A percentile compares a stretch with the other conserved stretches of the same genome.
phyloP scores from a whole-genome alignment of 1,140 invertebrate species.

The Sweltsa coloradensis region DNA sequence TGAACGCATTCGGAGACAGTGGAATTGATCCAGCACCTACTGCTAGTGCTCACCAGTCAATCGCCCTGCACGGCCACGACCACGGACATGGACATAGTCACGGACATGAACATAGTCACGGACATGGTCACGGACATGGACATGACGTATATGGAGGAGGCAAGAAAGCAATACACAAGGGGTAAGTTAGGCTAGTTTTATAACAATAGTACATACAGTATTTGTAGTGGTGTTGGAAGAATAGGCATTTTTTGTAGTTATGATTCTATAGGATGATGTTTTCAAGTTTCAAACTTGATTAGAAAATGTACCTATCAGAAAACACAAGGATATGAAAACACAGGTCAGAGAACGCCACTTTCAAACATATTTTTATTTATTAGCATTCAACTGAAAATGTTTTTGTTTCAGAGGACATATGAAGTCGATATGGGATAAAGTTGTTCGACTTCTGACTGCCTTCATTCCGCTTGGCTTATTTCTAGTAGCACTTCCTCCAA shows the following conservation, averaged over 20 bases:
- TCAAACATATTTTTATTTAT: not conserved
- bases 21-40: not conserved
- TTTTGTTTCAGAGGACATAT: too few species aligned
- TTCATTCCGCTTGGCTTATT: conserved; percentile 40
- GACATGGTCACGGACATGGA: not conserved
- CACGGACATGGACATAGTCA: too few species aligned
- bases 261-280: not conserved
- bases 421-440: conserved; percentile 29
- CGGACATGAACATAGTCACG: not conserved
- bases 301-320: not conserved
- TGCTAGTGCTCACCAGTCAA: too few species aligned
- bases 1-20: not conserved
- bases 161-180: too few species aligned
- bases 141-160: not conserved
- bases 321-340: not conserved
- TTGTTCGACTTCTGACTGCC: conserved; percentile 36
- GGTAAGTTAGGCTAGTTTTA: not conserved
- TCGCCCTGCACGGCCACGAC: too few species aligned
- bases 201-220: not conserved
- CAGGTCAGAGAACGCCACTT: not conserved
- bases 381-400: too few species aligned
- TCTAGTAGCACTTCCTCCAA: conserved; percentile 40
- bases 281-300: not conserved
- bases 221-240: too few species aligned
- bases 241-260: too few species aligned